phyloP scores from a whole-genome alignment of 2,113 vertebrate genomes.

The Chlorodrepanis virens region DNA sequence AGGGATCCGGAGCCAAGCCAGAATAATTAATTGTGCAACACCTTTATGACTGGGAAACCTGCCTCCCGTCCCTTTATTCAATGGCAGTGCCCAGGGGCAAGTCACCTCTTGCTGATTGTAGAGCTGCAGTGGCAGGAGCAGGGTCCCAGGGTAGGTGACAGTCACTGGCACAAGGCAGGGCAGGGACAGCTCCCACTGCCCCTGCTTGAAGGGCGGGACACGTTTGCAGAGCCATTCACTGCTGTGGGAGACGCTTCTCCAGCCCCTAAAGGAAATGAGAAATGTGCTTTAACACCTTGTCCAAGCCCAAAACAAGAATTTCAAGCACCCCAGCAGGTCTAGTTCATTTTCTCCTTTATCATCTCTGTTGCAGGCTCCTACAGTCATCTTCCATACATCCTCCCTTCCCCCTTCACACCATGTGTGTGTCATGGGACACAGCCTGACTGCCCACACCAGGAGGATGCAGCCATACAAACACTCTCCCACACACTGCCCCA shows the following conservation, averaged over 20 bases:
- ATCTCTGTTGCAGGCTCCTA: background rate
- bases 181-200: accelerated
- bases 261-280: background rate
- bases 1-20: background rate
- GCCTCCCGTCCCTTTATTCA: background rate
- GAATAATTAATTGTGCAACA: conserved; percentile 54
- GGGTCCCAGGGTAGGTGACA: accelerated
- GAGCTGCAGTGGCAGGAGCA: background rate
- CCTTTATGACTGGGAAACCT: conserved; percentile 20
- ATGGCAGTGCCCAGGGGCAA: background rate
- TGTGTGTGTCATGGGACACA: accelerated
- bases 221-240: background rate
- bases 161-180: background rate
- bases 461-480: background rate
- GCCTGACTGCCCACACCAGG: background rate
- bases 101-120: background rate
- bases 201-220: accelerated
- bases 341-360: background rate
- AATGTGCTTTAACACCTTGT: background rate
- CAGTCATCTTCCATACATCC: background rate
- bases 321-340: background rate
- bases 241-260: background rate
- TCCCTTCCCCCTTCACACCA: background rate
- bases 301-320: background rate
- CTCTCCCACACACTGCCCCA: background rate